phyloP scores from a whole-genome alignment of 2,797 vertebrate species.

The Mormyrops attenuatus region DNA sequence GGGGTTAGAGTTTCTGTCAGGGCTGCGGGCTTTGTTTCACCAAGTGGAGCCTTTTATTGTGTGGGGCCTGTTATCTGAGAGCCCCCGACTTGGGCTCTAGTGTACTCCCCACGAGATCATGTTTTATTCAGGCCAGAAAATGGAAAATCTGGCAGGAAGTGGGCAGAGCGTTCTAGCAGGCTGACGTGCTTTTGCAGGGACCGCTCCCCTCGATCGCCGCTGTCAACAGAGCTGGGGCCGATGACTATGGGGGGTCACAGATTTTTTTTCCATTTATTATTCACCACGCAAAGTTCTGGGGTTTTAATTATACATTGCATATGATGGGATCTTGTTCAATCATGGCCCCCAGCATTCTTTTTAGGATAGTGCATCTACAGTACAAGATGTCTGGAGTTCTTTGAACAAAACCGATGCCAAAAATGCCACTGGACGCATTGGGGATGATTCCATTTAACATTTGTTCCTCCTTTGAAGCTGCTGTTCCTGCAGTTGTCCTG shows the following conservation, averaged over 20 bases:
- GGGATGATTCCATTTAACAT: not conserved
- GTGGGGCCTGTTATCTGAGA: conserved; percentile 42
- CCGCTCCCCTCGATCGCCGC: conserved; percentile 31
- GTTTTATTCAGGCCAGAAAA: conserved; percentile 77
- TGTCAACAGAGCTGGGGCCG: conserved; percentile 41
- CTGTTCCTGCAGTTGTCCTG: not conserved
- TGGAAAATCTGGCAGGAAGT: conserved; percentile 68
- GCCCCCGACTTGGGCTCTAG: conserved; percentile 50
- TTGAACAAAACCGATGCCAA: not conserved
- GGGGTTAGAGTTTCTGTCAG: conserved; percentile 9
- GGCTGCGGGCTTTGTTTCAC: conserved; percentile 2
- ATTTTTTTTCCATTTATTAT: conserved; percentile 65
- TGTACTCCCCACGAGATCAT: conserved; percentile 61
- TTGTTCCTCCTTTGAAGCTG: not conserved
- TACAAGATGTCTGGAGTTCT: not conserved
- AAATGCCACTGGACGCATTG: not conserved
- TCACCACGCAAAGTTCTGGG: conserved; percentile 50
- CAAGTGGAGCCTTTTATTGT: not conserved
- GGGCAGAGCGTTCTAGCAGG: conserved; percentile 47
- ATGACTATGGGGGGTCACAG: conserved; percentile 53
- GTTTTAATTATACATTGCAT: conserved; percentile 56
- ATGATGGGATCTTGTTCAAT: conserved; percentile 45
- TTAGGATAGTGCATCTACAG: not conserved
- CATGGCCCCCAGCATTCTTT: conserved; percentile 18
- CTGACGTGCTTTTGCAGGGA: conserved; percentile 45